Base-by-base conservation (phyloP, 2,113 vertebrate species). In the Arizona elegans region DNA sequence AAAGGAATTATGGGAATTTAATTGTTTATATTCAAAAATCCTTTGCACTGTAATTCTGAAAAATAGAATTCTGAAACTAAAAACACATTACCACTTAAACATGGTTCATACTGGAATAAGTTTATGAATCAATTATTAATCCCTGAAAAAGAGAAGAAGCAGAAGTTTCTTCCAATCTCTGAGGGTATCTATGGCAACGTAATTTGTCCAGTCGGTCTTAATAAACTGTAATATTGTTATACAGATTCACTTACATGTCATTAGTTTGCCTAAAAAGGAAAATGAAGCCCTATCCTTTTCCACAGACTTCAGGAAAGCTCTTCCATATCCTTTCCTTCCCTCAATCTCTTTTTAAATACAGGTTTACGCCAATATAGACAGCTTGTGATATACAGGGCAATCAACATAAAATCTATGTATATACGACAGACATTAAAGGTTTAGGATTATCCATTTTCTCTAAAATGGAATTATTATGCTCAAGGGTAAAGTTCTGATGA, bases 401-500 rank as follows among this genome's bases (percentile, higher is more conserved):
- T 94, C 87, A 70, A 47, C 88, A 23, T 62, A 54, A 92, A 89
- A 86, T 33, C 33, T 93, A n/a, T 90, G 52, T 93, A 33, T 15
- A 1, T 65, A 33, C 55, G 94, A 93, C 5, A 94, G 53, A 65
- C 43, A 85, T 94, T 92, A 90, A 86, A 91, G 53, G 23, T 92
- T 50, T 94, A 92, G 59, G 92, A 62, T 86, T n/a, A 90, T 15
- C 50, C 87, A 1, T 94, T 95, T 50, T 94, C 89, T 86, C 94
- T 96, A 56, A 94, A 96, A 94, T 92, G 33, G 88, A 96, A 92
- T 91, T 86, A 91, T 17, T 94, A 29, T 55, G 88, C 95, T 95
- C 5, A 19, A 87, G 92, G 93, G 55, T 93, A 89, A 93, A 94
- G 56, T 94, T 93, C 47, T 0, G 12, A 47, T 87, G 89, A 89